phyloP scores from a whole-genome alignment of 2,888 invertebrate species.

The Caenorhabditis sp. region DNA sequence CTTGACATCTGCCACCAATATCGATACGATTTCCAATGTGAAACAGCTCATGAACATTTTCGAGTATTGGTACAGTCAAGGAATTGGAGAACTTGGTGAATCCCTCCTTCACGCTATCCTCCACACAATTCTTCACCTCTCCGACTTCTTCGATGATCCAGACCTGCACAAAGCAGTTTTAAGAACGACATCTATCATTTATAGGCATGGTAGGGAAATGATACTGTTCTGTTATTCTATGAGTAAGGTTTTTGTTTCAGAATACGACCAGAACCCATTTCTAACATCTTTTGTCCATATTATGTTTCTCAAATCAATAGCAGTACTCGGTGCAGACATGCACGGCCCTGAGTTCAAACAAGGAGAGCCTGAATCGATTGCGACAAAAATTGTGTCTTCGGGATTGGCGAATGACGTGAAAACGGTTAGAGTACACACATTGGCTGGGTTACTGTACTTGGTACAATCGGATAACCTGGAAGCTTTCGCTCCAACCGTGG shows the following conservation, averaged over 20 bases:
- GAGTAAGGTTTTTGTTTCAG: too few species aligned
- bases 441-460: constrained; percentile 75
- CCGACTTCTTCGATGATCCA: constrained; percentile 80
- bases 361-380: constrained; percentile 42
- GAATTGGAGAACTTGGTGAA: constrained; percentile 72
- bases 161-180: constrained; percentile 73
- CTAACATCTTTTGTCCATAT: constrained; percentile 59
- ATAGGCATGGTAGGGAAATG: constrained; percentile 48
- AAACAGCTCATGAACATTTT: constrained; percentile 80
- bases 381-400: constrained; percentile 18
- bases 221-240: too few species aligned
- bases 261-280: constrained; percentile 41
- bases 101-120: constrained; percentile 71
- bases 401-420: constrained; percentile 30
- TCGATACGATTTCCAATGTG: constrained; percentile 79
- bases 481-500: constrained; percentile 40
- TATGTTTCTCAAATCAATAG: constrained; percentile 73
- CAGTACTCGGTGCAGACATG: constrained; percentile 73
- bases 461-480: constrained; percentile 76
- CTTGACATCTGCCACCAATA: constrained; percentile 69
- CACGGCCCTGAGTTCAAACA: constrained; percentile 47
- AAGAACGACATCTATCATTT: constrained; percentile 63
- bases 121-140: constrained; percentile 73
- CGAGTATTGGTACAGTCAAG: constrained; percentile 79
- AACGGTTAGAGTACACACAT: constrained; percentile 46